Conservation (phyloP, 2,113 vertebrate genomes). For the Sisor rabdophorus region DNA sequence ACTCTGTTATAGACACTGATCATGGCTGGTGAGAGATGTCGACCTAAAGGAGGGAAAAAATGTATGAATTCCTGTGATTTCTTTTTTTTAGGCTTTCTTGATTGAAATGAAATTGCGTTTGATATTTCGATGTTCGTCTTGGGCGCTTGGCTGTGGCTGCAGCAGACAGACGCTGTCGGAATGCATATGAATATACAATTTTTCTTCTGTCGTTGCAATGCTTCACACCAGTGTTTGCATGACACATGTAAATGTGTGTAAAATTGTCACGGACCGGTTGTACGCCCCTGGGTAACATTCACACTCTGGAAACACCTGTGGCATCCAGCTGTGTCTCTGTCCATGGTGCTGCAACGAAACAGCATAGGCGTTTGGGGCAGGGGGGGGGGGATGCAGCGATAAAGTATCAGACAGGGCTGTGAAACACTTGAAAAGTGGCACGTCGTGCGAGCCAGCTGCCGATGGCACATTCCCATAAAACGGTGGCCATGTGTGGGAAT, state of each 20-base stretch:
- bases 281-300: too few relatives aligned
- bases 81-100: not conserved
- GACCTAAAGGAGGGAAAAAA: not conserved
- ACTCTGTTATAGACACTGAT: slow-evolving; percentile 33
- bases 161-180: not conserved
- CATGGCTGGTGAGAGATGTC: slow-evolving; percentile 9
- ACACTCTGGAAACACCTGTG: slow-evolving; percentile 8
- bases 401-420: slow-evolving; percentile 1
- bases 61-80: not conserved
- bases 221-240: not conserved
- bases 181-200: not conserved
- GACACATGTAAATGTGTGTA: not conserved
- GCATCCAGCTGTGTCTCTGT: slow-evolving; percentile 35
- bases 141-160: not conserved
- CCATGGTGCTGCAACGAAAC: slow-evolving; percentile 49
- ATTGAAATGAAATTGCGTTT: slow-evolving; percentile 18
- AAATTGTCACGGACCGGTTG: not conserved
- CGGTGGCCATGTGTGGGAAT: slow-evolving; percentile 18
- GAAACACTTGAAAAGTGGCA: slow-evolving; percentile 25
- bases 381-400: not conserved
- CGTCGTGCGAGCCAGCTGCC: slow-evolving; percentile 5
- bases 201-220: not conserved
- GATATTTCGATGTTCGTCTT: not conserved
- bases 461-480: slow-evolving; percentile 19
- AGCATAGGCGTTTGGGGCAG: not conserved